A percentile compares a stretch with the other conserved stretches of the same genome.
Evolutionary conservation across 2,888 invertebrate species (phyloP).

Genomic region (Charanyca ferruginea): DNA sequence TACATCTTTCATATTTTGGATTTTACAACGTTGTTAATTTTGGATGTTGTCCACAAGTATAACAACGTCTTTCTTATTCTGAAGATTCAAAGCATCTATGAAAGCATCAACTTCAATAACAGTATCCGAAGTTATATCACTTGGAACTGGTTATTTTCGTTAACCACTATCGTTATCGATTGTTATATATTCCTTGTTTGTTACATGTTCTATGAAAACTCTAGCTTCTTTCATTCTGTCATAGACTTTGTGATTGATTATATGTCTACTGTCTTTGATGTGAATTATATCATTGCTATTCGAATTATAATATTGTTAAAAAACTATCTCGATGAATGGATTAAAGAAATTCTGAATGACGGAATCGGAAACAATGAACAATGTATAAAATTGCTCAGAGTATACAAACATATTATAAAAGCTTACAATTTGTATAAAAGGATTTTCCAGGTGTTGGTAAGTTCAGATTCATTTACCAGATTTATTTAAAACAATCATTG

Average conservation of each 20-base stretch:
- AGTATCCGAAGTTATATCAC: not conserved
- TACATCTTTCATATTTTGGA: not conserved
- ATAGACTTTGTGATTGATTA: not conserved
- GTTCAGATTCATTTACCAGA: conserved; percentile 8
- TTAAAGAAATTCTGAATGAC: not conserved
- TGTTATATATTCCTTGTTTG: not conserved
- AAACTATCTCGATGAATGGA: conserved; percentile 21
- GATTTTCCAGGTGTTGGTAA: conserved; percentile 33
- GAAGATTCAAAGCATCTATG: conserved; percentile 13
- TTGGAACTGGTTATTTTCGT: conserved; percentile 16
- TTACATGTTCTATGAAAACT: not conserved
- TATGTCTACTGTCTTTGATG: conserved; percentile 5
- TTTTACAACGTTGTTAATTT: conserved; percentile 9
- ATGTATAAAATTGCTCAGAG: conserved; percentile 10
- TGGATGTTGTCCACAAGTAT: not conserved
- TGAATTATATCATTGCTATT: conserved; percentile 21
- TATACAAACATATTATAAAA: conserved; percentile 28
- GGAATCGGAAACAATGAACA: not conserved
- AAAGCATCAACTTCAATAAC: not conserved
- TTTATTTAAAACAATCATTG: too few species aligned
- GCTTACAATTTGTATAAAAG: conserved; percentile 26
- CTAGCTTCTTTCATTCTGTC: not conserved
- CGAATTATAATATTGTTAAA: conserved; percentile 24
- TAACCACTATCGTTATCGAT: not conserved
- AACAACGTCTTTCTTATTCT: conserved; percentile 18